Evolutionary conservation across 2,113 vertebrate species (phyloP).

Genomic region (Gadus chalcogrammus): DNA sequence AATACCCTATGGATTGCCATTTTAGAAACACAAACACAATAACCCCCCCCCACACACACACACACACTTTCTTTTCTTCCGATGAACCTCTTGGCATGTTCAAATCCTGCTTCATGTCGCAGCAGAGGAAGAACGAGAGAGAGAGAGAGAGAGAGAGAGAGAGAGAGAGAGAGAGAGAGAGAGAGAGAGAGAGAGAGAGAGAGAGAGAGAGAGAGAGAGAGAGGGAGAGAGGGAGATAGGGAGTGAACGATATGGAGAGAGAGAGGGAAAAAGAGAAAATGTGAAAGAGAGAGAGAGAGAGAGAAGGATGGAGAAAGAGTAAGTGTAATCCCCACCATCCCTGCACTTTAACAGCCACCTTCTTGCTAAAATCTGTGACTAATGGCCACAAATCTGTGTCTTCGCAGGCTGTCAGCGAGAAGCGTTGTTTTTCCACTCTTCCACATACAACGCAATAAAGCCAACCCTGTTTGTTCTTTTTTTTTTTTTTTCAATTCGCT

Average conservation of each 20-base stretch:
- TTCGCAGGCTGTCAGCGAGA: slow-evolving; percentile 72
- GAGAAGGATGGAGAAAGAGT: too few relatives aligned
- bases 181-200: slow-evolving; percentile 26
- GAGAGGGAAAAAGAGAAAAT: slow-evolving; percentile 64
- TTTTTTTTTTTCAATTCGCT: too few relatives aligned
- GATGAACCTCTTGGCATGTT: slow-evolving; percentile 71
- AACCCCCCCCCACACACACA: slow-evolving; percentile 54
- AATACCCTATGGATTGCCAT: slow-evolving; percentile 70
- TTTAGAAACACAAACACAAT: slow-evolving; percentile 73
- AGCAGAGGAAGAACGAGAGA: slow-evolving; percentile 62
- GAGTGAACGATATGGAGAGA: slow-evolving; percentile 28
- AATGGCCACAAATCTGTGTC: slow-evolving; percentile 80
- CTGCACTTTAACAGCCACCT: slow-evolving; percentile 77
- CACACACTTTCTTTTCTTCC: slow-evolving; percentile 54
- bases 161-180: too few relatives aligned
- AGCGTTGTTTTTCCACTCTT: slow-evolving; percentile 70
- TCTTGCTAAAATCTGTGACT: slow-evolving; percentile 82
- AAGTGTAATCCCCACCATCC: slow-evolving; percentile 76
- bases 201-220: slow-evolving; percentile 61
- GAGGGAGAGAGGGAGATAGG: too few relatives aligned
- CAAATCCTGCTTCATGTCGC: slow-evolving; percentile 69
- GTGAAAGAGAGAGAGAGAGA: slow-evolving; percentile 48
- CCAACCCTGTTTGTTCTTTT: slow-evolving; percentile 56
- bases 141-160: slow-evolving; percentile 63
- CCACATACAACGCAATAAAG: slow-evolving; percentile 65